Base-by-base conservation (phyloP, 2,113 vertebrate genomes). In the Ammodytes dubius region DNA sequence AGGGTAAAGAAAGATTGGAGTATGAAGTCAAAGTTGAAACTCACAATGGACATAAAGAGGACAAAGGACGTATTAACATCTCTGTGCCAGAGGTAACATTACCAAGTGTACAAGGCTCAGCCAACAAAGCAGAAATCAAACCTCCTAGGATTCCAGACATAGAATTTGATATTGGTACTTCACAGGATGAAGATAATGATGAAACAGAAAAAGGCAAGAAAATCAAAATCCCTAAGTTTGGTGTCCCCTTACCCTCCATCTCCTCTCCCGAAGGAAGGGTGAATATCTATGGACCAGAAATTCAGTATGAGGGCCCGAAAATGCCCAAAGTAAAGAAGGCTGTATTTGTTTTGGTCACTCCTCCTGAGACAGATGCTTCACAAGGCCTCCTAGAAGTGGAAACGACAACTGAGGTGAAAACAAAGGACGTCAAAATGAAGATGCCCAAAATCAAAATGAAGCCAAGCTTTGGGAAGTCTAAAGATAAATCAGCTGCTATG, bases 211-310 rank as follows among this genome's bases (percentile, higher is more conserved):
- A 79, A 42, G 89, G 52, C 5, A 82, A 91, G 15, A 95, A 95
- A 88, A 89, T 95, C 42, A 96, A 96, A 91, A 87, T 97, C 65
- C 95, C 95, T 1, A 95, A 95, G 52, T 95, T 96, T 63, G 94
- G 95, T 5, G 75, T 96, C 4, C 90, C 88, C 17, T 85, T 96
- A 69, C 94, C 96, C 2, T 93, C 92, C 40, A 91, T 95, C 57
- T 87, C 88, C 1, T 88, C 87, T 2, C 88, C 93, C 3, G 79
- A 67, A 6, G 76, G 56, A 71, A 59, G 84, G 79, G 47, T 85
- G n/a, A 57, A 87, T 58, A 63, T 93, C 49, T 50, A 73, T 67
- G 82, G 83, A 1, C 70, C 85, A 82, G 92, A 95, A 9, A 59
- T 93, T 46, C 83, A 88, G 11, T 92, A 93, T 64, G 93, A 93